Evolutionary conservation across 2,888 invertebrate species (phyloP).

Genomic region (Anthophora plumipes): DNA sequence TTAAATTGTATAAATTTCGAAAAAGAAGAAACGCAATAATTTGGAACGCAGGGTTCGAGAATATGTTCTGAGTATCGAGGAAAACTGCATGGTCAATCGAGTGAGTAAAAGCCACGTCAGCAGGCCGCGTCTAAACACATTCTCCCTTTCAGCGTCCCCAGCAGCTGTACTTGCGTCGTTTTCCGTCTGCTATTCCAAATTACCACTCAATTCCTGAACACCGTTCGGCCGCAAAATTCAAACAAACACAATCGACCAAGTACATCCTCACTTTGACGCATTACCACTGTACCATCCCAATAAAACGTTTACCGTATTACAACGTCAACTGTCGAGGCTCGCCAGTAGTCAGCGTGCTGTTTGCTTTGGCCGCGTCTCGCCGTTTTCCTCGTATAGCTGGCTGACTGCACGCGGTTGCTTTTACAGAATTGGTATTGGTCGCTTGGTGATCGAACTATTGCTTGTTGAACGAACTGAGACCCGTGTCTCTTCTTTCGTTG

Average conservation of each 20-base stretch:
- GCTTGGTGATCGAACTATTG: slow-evolving; percentile 55
- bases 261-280: slow-evolving; percentile 57
- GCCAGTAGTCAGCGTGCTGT: slow-evolving; percentile 58
- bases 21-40: no score
- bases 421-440: slow-evolving; percentile 35
- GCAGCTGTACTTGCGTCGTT: slow-evolving; percentile 31
- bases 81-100: background rate
- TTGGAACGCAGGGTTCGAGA: no score
- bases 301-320: slow-evolving; percentile 71
- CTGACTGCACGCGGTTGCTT: slow-evolving; percentile 43
- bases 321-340: slow-evolving; percentile 60
- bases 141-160: slow-evolving; percentile 10
- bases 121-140: slow-evolving; percentile 33
- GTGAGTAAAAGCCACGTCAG: background rate
- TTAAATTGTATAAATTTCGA: no score
- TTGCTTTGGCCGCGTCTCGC: slow-evolving; percentile 70
- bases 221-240: slow-evolving; percentile 45
- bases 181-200: slow-evolving; percentile 29
- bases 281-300: slow-evolving; percentile 55
- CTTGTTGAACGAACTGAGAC: slow-evolving; percentile 1
- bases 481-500: background rate
- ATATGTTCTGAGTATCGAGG: no score
- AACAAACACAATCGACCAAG: slow-evolving; percentile 51
- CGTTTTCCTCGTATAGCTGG: slow-evolving; percentile 46
- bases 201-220: slow-evolving; percentile 53